A percentile compares a stretch with the other conserved stretches of the same genome.
Evolutionary conservation across 2,113 vertebrate species (phyloP).

Genomic region (Gymnarchus niloticus): DNA sequence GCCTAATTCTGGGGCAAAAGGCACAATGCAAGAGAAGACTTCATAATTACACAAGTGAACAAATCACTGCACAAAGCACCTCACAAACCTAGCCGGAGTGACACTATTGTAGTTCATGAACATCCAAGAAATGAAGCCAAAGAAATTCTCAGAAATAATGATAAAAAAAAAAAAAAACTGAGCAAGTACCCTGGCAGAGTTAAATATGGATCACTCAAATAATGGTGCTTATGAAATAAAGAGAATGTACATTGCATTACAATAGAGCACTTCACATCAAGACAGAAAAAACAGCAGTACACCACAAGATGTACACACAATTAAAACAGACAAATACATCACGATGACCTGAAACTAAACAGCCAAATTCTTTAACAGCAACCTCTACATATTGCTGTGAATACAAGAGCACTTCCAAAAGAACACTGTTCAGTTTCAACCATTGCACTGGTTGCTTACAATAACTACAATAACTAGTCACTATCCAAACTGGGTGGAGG

Average conservation of each 20-base stretch:
- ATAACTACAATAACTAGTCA: background rate
- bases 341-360: background rate
- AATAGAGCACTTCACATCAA: too few relatives aligned
- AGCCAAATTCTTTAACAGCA: background rate
- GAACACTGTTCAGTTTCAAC: background rate
- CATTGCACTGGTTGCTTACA: background rate
- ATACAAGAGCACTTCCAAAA: background rate
- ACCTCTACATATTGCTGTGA: background rate
- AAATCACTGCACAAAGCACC: background rate
- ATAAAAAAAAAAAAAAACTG: background rate
- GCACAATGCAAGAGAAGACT: background rate
- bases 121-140: background rate
- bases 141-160: background rate
- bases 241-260: too few relatives aligned
- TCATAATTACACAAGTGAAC: background rate
- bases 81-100: background rate
- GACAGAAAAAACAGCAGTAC: too few relatives aligned
- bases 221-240: too few relatives aligned
- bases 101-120: background rate
- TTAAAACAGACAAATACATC: background rate
- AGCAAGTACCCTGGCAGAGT: background rate
- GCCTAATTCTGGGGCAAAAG: too few relatives aligned
- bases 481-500: too few relatives aligned
- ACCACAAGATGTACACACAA: background rate
- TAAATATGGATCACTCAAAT: background rate